Evolutionary conservation across 2,797 vertebrate genomes (phyloP).

Genomic region (Muscicapa striata): DNA sequence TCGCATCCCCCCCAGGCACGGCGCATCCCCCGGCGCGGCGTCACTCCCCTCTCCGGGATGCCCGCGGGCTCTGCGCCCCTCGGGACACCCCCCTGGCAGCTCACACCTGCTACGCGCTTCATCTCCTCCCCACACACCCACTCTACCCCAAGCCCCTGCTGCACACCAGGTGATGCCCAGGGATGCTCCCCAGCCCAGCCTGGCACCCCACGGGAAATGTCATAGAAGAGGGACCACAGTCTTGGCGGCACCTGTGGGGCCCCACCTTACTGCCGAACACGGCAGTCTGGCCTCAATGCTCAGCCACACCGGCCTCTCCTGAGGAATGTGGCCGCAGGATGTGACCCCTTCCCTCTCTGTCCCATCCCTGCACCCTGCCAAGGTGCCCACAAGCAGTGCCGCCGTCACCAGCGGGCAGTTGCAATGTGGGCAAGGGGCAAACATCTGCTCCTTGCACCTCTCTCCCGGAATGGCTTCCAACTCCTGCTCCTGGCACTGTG

Average conservation of each 20-base stretch:
- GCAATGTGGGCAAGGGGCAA: background rate
- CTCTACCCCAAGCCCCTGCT: background rate
- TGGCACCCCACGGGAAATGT: background rate
- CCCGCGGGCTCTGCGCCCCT: background rate
- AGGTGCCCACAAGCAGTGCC: background rate
- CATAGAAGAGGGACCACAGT: background rate
- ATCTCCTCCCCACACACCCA: no score
- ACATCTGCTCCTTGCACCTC: slow-evolving; percentile 50
- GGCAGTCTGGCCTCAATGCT: background rate
- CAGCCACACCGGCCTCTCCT: background rate
- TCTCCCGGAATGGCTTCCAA: slow-evolving; percentile 70
- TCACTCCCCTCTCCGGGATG: background rate
- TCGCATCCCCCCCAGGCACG: background rate
- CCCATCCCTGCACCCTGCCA: background rate
- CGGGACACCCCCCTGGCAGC: background rate
- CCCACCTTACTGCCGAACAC: background rate
- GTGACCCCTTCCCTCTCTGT: rapidly evolving
- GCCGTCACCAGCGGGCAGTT: background rate
- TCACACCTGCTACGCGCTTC: background rate
- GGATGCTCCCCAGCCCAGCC: background rate
- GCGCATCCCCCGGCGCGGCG: background rate
- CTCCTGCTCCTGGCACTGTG: slow-evolving; percentile 28
- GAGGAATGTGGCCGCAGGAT: background rate
- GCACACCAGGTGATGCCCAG: background rate
- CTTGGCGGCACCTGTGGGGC: background rate